Evolutionary conservation across 2,888 invertebrate species (phyloP).

Genomic region (Minunthozetes semirufus): DNA sequence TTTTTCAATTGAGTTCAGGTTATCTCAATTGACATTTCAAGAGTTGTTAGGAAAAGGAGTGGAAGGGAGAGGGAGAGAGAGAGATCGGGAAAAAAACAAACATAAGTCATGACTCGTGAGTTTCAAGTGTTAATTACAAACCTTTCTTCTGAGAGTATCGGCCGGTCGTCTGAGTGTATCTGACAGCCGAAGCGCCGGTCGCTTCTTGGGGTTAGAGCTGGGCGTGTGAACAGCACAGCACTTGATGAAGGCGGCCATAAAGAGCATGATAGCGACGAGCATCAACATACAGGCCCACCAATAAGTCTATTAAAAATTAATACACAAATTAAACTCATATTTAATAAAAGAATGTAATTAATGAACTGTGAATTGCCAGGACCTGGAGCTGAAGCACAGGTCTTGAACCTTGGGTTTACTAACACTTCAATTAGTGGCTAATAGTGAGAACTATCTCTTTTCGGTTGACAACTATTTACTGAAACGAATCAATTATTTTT

Average conservation of each 20-base stretch:
- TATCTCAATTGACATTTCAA: too few relatives aligned
- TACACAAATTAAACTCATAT: too few relatives aligned
- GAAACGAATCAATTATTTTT: not conserved
- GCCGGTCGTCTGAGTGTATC: conserved; percentile 84
- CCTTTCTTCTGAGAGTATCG: conserved; percentile 80
- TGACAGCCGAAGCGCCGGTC: conserved; percentile 84
- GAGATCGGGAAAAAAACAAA: not conserved
- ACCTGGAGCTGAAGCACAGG: not conserved
- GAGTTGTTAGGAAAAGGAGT: not conserved
- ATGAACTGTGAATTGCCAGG: not conserved
- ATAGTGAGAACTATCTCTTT: not conserved
- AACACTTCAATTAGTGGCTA: not conserved
- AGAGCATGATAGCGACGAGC: conserved; percentile 80
- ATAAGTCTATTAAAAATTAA: conserved; percentile 57
- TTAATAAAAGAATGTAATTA: conserved; percentile 27
- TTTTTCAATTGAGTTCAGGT: too few relatives aligned
- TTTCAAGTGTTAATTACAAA: conserved; percentile 18
- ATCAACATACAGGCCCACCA: conserved; percentile 94
- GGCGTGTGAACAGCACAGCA: conserved; percentile 99
- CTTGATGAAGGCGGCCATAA: conserved; percentile 97
- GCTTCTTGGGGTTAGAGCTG: conserved; percentile 94
- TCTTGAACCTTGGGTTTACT: not conserved
- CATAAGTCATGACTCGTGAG: too few relatives aligned
- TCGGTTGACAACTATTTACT: not conserved
- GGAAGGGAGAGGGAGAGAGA: conserved; percentile 23